A percentile compares a stretch with the other conserved stretches of the same genome.
Conservation (phyloP, 2,113 vertebrate genomes). For the Cololabis saira region DNA sequence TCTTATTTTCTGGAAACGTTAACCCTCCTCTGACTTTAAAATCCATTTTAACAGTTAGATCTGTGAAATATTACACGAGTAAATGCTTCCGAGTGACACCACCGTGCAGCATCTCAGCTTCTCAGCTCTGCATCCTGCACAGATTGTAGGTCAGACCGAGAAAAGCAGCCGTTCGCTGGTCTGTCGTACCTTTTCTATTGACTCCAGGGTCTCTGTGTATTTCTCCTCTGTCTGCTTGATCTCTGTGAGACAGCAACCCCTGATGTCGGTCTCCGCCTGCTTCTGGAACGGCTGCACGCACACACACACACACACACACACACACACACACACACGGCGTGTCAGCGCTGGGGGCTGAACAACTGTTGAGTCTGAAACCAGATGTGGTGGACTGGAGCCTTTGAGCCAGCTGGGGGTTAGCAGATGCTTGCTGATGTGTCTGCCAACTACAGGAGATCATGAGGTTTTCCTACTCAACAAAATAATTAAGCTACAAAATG, state of each 20-base stretch:
- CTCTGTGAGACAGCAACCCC: conserved; percentile 93
- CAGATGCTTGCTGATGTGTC: not conserved
- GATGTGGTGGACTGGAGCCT: conserved; percentile 12
- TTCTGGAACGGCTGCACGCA: conserved; percentile 84
- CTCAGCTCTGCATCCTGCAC: no score
- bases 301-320: conserved; percentile 29
- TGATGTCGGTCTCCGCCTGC: conserved; percentile 91
- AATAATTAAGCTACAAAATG: not conserved
- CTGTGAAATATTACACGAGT: not conserved
- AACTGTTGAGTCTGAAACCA: conserved; percentile 33
- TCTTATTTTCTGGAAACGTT: no score
- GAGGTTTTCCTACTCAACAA: not conserved
- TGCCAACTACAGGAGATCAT: not conserved
- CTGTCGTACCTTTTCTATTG: conserved; percentile 88
- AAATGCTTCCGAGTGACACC: conserved; percentile 3
- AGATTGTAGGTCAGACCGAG: no score
- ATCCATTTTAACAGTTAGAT: no score
- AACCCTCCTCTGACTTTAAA: no score
- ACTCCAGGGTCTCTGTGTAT: conserved; percentile 96
- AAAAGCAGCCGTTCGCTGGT: no score
- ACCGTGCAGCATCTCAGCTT: not conserved
- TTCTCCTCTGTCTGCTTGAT: conserved; percentile 98
- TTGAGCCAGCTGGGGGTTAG: conserved; percentile 18
- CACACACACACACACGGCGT: conserved; percentile 26
- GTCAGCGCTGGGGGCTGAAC: conserved; percentile 26